phyloP scores from a whole-genome alignment of 2,113 vertebrate genomes.

The Ochotona curzoniae region DNA sequence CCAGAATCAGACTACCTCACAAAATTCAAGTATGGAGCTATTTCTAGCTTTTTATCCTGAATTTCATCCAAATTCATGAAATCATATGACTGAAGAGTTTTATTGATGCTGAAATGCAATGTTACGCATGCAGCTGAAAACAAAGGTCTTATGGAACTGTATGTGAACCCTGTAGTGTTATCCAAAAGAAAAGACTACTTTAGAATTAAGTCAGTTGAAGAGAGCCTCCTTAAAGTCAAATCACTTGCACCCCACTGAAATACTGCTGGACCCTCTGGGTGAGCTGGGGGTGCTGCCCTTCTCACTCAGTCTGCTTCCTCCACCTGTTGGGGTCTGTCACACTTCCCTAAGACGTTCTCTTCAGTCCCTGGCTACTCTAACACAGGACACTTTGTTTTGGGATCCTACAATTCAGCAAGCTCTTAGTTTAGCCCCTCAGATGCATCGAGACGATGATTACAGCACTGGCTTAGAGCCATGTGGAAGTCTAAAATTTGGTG shows the following conservation, averaged over 20 bases:
- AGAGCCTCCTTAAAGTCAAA: not conserved
- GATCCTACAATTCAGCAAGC: not conserved
- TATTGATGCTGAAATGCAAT: not conserved
- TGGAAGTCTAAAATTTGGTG: not conserved
- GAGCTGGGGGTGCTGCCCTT: not conserved
- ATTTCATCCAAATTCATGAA: constrained; percentile 37
- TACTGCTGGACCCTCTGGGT: not conserved
- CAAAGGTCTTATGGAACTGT: not conserved
- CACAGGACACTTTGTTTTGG: not conserved
- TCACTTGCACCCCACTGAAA: not conserved
- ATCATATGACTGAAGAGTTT: constrained; percentile 2
- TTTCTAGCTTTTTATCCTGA: not conserved
- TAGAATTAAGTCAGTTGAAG: not conserved
- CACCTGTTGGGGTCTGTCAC: not conserved
- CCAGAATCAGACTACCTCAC: not conserved
- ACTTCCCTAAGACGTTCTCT: not conserved
- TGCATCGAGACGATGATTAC: not conserved
- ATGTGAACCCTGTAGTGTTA: not conserved
- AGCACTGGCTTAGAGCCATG: not conserved
- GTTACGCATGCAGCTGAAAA: not conserved
- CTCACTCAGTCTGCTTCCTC: not conserved
- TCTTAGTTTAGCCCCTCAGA: not conserved
- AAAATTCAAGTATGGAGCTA: constrained; percentile 24
- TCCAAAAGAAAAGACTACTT: not conserved
- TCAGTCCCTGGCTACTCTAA: not conserved